Conservation (phyloP, 1,140 invertebrate genomes). For the Sycophila sp. region DNA sequence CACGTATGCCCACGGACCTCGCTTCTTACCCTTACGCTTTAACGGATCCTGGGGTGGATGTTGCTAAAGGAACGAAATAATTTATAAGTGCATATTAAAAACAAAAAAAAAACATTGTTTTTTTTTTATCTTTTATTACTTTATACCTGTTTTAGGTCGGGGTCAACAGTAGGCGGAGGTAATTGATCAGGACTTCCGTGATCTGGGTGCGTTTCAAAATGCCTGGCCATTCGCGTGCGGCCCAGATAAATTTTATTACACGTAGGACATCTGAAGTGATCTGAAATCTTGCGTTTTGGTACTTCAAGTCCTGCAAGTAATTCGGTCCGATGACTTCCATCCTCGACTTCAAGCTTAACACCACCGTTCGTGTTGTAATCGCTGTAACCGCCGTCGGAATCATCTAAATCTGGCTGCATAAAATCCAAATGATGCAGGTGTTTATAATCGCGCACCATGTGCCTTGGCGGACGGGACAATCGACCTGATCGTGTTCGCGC, state of each 20-base stretch:
- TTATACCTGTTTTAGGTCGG: conserved; percentile 49
- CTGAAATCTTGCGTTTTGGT: conserved; percentile 67
- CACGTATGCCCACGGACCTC: conserved; percentile 61
- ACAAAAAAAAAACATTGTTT: no score
- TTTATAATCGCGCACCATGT: conserved; percentile 77
- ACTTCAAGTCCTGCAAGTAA: conserved; percentile 58
- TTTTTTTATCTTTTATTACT: no score
- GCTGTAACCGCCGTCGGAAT: conserved; percentile 75
- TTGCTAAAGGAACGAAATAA: conserved; percentile 30
- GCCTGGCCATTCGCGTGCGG: conserved; percentile 67
- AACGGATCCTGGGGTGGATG: conserved; percentile 52
- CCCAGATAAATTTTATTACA: conserved; percentile 71
- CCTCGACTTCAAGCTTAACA: conserved; percentile 59
- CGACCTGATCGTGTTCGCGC: conserved; percentile 72
- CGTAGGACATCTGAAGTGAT: conserved; percentile 69
- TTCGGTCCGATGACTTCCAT: conserved; percentile 54
- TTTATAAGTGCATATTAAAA: no score
- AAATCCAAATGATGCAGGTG: conserved; percentile 72
- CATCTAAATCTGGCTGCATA: conserved; percentile 70
- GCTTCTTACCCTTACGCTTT: conserved; percentile 60
- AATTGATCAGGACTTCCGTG: conserved; percentile 68
- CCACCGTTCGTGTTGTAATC: conserved; percentile 68
- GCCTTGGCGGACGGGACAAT: conserved; percentile 73
- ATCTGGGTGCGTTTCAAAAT: conserved; percentile 73
- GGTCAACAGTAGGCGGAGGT: conserved; percentile 54